Base-by-base conservation (phyloP, 2,888 invertebrate genomes). In the Automeris io region DNA sequence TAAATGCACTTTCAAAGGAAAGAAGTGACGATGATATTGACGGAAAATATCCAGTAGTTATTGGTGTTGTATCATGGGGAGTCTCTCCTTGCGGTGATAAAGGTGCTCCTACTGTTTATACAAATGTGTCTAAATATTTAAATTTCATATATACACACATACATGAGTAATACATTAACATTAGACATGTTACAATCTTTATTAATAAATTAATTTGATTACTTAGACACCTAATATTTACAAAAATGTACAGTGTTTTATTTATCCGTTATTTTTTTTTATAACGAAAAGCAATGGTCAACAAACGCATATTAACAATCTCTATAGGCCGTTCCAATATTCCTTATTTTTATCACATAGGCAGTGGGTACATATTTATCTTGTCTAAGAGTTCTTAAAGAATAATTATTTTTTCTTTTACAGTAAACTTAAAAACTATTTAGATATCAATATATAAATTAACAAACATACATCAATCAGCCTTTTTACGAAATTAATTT, bases 21-120 rank as follows among this genome's bases (percentile, higher is more conserved):
- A 41, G 18, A 47, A 46, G 35, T 45, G 48, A 46, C 13, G 37
- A 37, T 7, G 46, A 51, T 19, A 42, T 51, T n/a, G 46, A 48
- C 7, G 42, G 54, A 21, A 42, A 42, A 24, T 45, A 51, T 24
- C 72, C 76, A 8, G 60, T 76, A 3, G 49, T 88, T 22, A 49
- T 88, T n/a, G 90, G 90, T 18, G 60, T 90, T 2, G 88, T 89
- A 0, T 90, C 89, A 1, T 90, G 89, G 89, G 88, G 88, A 1
- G 57, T 83, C 1, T 64, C 68, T 1, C 89, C 89, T 1, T 89
- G 89, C 53, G 88, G 88, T 1, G 62, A 70, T 32, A 62, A 53
- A 38, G 87, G 86, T 3, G 83, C 87, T 2, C 89, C 89, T 0
- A 86, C 88, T 1, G 86, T 89, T 1, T 89, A 85, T 47, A 88